These are phyloP conservation scores for Oreotrochilus melanogaster DNA, from an alignment of 2,113 vertebrate species.

Conservation along the genomic window DNA sequence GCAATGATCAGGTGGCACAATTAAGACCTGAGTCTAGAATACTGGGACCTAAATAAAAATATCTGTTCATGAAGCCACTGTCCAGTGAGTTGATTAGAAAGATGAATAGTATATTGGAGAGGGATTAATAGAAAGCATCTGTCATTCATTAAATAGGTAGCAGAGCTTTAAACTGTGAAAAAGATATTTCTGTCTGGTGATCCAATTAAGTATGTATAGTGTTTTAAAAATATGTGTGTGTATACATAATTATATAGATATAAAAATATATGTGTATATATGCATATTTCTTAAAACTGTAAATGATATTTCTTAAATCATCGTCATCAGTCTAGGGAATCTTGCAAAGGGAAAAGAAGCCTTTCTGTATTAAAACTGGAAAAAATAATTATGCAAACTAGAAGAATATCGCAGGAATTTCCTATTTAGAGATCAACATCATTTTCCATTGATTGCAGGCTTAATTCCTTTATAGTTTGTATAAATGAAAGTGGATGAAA, in stretches of 20 bases:
- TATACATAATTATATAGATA: too few relatives aligned
- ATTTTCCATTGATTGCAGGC: slow-evolving; percentile 9
- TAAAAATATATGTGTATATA: not conserved
- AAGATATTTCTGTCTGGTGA: not conserved
- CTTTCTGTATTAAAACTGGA: not conserved
- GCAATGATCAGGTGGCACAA: not conserved
- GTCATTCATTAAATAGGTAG: too few relatives aligned
- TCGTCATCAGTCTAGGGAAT: not conserved
- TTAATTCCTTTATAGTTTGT: not conserved
- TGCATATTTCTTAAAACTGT: not conserved
- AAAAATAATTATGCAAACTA: not conserved
- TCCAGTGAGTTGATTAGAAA: not conserved
- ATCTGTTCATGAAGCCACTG: not conserved
- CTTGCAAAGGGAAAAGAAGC: not conserved
- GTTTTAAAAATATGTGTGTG: not conserved
- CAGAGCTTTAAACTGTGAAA: too few relatives aligned
- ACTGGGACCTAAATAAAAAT: not conserved
- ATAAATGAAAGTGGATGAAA: not conserved
- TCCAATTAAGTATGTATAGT: not conserved
- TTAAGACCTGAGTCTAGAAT: not conserved
- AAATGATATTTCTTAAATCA: not conserved
- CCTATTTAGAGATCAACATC: not conserved
- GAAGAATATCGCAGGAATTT: not conserved
- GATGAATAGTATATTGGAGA: not conserved
- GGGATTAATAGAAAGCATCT: too few relatives aligned